These are phyloP conservation scores for Erannis defoliaria DNA, from an alignment of 2,888 invertebrate genomes.

Conservation along the genomic window DNA sequence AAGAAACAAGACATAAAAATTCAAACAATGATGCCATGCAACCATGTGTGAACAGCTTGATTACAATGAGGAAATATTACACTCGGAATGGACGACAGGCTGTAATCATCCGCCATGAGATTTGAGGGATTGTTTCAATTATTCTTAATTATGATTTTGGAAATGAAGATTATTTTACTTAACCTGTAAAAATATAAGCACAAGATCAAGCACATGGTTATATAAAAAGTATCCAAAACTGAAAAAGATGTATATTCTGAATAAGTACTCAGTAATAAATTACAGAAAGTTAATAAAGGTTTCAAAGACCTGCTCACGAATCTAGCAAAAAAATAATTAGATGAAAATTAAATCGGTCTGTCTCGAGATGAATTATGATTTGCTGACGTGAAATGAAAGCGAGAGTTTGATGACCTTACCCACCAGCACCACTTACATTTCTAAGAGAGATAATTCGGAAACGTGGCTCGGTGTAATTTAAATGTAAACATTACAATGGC, in stretches of 20 bases:
- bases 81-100: slow-evolving; percentile 23
- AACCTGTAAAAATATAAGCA: too few species aligned
- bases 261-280: slow-evolving; percentile 15
- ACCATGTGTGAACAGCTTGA: slow-evolving; percentile 44
- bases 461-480: slow-evolving; percentile 32
- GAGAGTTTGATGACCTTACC: slow-evolving; percentile 43
- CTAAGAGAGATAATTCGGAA: slow-evolving; percentile 27
- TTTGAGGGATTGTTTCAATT: slow-evolving; percentile 16
- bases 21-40: slow-evolving; percentile 48
- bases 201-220: not conserved
- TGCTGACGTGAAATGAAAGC: slow-evolving; percentile 43
- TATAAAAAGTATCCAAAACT: not conserved
- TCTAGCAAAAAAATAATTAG: slow-evolving; percentile 41
- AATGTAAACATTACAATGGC: slow-evolving; percentile 29
- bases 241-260: not conserved
- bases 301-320: slow-evolving; percentile 29
- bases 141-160: not conserved
- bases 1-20: slow-evolving; percentile 50
- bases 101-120: slow-evolving; percentile 10
- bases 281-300: slow-evolving; percentile 27
- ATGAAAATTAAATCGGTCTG: slow-evolving; percentile 43
- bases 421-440: slow-evolving; percentile 26
- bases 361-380: slow-evolving; percentile 43
- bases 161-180: not conserved
- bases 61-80: slow-evolving; percentile 35